Conservation (phyloP, 1,140 invertebrate species). For the Drosophila fuyamai region DNA sequence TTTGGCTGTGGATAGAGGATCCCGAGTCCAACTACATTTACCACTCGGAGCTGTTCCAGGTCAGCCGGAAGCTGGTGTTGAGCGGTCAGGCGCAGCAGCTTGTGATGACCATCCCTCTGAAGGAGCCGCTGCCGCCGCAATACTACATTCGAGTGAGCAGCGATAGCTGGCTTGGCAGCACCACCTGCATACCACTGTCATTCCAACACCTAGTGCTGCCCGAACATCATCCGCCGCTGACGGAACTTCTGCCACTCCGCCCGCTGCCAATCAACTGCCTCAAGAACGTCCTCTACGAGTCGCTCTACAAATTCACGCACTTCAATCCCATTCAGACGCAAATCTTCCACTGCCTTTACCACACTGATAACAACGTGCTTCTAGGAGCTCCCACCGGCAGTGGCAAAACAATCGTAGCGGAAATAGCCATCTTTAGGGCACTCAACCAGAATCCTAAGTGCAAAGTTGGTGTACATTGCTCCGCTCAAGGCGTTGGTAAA, state of each 20-base stretch:
- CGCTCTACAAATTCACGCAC: constrained; percentile 95
- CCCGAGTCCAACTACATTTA: constrained; percentile 97
- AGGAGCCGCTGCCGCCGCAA: constrained; percentile 95
- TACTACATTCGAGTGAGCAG: constrained; percentile 95
- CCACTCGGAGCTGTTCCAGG: constrained; percentile 96
- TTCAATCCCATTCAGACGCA: constrained; percentile 99
- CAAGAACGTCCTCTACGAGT: constrained; percentile 91
- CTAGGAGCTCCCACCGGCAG: constrained; percentile 99
- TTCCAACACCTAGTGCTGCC: constrained; percentile 97
- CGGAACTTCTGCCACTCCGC: constrained; percentile 95
- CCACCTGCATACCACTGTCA: constrained; percentile 90
- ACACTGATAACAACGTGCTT: constrained; percentile 97
- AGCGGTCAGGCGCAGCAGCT: constrained; percentile 91
- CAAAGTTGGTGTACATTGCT: constrained; percentile 99
- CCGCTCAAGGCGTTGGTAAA: constrained; percentile 98
- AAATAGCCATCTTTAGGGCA: constrained; percentile 98
- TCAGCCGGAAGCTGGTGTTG: constrained; percentile 94
- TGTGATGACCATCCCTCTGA: constrained; percentile 97
- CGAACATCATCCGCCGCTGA: constrained; percentile 96
- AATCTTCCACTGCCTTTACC: constrained; percentile 98
- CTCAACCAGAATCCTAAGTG: constrained; percentile 93
- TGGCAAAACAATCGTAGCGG: constrained; percentile 99
- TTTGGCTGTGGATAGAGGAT: constrained; percentile 99
- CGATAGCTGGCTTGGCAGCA: constrained; percentile 96
- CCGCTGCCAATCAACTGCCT: constrained; percentile 95